Conservation (phyloP, 2,113 vertebrate genomes). For the Corydoras sp. region DNA sequence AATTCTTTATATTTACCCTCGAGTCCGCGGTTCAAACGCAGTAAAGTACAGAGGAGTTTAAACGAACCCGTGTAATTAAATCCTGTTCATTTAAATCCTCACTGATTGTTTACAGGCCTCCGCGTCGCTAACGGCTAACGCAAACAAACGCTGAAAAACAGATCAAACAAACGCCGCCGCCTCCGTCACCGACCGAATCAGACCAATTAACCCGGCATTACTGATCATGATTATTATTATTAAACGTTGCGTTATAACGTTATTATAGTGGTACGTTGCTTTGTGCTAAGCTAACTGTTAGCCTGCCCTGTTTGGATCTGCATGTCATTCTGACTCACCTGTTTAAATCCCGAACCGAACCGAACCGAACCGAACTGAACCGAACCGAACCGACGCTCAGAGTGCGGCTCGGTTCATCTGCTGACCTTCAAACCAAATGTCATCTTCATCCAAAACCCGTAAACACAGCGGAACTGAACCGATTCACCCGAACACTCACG, state of each 20-base stretch:
- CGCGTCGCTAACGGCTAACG: not conserved
- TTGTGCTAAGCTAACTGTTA: not conserved
- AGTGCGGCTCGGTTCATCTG: not conserved
- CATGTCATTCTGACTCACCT: not conserved
- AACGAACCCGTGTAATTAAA: not conserved
- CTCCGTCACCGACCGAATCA: too few species aligned
- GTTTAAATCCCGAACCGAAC: not conserved
- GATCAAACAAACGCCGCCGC: not conserved
- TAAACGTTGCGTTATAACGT: not conserved
- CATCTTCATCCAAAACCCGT: not conserved
- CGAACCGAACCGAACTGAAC: not conserved
- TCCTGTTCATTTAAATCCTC: not conserved
- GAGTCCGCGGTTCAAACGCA: not conserved
- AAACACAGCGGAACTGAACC: not conserved
- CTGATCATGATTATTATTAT: not conserved
- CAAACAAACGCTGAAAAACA: not conserved
- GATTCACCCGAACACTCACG: not conserved
- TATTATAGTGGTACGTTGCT: not conserved
- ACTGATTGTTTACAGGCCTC: slow-evolving; percentile 2
- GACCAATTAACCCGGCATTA: not conserved
- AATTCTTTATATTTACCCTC: too few species aligned
- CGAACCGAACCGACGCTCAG: not conserved
- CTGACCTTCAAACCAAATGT: not conserved
- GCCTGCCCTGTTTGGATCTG: not conserved
- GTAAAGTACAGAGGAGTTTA: not conserved